phyloP scores from a whole-genome alignment of 2,797 vertebrate species.

The Mus minutoides region DNA sequence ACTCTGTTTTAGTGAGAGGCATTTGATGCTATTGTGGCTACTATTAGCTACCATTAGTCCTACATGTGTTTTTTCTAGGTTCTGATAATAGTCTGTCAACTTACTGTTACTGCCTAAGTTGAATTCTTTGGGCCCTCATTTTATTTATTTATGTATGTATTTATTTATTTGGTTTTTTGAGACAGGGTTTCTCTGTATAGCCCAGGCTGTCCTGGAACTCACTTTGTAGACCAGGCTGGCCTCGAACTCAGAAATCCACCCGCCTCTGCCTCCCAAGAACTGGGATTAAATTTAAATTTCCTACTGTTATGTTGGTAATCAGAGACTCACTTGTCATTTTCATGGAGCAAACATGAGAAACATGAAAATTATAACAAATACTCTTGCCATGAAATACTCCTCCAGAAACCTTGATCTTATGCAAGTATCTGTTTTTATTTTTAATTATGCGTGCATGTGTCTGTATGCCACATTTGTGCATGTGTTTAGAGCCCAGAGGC shows the following conservation, averaged over 20 bases:
- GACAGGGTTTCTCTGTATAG: too few relatives aligned
- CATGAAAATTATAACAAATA: not conserved
- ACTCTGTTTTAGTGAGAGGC: not conserved
- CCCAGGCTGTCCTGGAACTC: too few relatives aligned
- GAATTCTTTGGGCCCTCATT: not conserved
- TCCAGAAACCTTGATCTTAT: not conserved
- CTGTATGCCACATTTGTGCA: not conserved
- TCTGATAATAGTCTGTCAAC: not conserved
- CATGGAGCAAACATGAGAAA: not conserved
- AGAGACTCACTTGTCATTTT: not conserved
- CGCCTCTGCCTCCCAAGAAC: too few relatives aligned
- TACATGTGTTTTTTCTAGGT: not conserved
- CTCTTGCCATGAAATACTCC: not conserved
- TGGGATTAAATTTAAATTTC: too few relatives aligned
- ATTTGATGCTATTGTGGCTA: not conserved
- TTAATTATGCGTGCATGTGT: not conserved
- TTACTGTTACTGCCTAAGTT: not conserved
- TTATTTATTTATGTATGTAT: too few relatives aligned
- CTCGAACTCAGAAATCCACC: too few relatives aligned
- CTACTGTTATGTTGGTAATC: not conserved
- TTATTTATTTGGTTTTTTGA: too few relatives aligned
- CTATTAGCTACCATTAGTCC: not conserved
- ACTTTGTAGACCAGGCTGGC: too few relatives aligned
- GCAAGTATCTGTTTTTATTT: not conserved
- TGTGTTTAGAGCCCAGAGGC: not conserved